Base-by-base conservation (phyloP, 53 echinoderm and acorn worm genomes). In the Holothuria scabra region DNA sequence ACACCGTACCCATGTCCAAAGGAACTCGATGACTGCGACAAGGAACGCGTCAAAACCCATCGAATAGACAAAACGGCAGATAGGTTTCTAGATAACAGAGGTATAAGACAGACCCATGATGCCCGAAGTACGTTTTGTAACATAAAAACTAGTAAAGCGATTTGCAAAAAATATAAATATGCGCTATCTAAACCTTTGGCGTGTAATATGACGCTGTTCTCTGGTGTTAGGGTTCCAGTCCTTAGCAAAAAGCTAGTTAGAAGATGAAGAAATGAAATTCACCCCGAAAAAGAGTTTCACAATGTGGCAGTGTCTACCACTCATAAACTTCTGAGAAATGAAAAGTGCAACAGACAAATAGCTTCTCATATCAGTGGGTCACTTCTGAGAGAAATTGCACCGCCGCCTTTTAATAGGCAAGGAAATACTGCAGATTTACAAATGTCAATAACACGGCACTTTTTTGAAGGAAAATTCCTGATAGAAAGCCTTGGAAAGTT, bases 181-280 rank as follows among this genome's bases (percentile, higher is more conserved):
- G 58, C 13, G 1, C 70, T 38, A 16, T 41, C 12, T 28, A 62
- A 46, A 19, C 74, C 31, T 11, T 38, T 92, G 28, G 61, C n/a
- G 18, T 89, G 86, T 84, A 84, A 75, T 56, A 78, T 92, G 37
- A 92, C 92, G 14, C 70, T 85, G 32, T 84, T 92, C 56, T 86
- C 76, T 4, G 92, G 89, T 46, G 82, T 83, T 30, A 58, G 70
- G 24, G 92, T 89, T 66, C 30, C 37, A 26, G 82, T 89, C 48
- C 60, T 89, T 12, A 57, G 59, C 10, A 86, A 83, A 13, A 70
- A 78, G 8, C 32, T 87, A 13, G 65, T 89, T 16, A 68, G 86
- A n/a, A 71, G 46, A 30, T 92, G 92, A 89, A 74, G 12, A 67
- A 21, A 58, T 10, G 68, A 84, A 49, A 85, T 59, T 24, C 26